Conservation (phyloP, 1,140 invertebrate species). For the Eriocheir sinensis region DNA sequence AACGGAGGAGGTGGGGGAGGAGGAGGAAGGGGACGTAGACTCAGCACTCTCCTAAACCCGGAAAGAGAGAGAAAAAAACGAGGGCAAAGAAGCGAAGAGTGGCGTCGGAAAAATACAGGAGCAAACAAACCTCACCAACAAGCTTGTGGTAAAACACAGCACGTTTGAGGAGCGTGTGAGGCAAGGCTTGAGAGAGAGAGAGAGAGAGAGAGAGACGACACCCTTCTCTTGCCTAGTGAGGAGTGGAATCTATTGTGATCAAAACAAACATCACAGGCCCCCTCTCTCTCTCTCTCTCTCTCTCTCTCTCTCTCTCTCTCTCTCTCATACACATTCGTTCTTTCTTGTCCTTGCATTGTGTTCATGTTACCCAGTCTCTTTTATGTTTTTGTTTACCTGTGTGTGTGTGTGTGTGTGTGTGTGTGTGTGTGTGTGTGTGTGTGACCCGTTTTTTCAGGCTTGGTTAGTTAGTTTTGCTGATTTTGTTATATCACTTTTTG, state of each 20-base stretch:
- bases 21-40: background rate
- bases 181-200: background rate
- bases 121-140: background rate
- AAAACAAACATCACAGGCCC: background rate
- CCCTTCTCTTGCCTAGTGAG: background rate
- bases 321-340: background rate
- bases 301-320: constrained; percentile 18
- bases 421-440: background rate
- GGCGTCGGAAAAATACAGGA: background rate
- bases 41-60: background rate
- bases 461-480: too few relatives aligned
- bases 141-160: background rate
- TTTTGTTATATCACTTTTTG: too few relatives aligned
- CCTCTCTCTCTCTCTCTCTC: constrained; percentile 3
- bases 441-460: too few relatives aligned
- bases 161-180: background rate
- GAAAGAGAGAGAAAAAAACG: background rate
- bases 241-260: background rate
- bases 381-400: background rate
- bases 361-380: background rate
- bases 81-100: background rate
- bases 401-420: background rate
- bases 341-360: background rate
- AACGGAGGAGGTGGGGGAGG: background rate
- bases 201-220: background rate